These are phyloP conservation scores for Hippoglossus hippoglossus DNA, from an alignment of 2,797 vertebrate genomes.

Conservation along the genomic window DNA sequence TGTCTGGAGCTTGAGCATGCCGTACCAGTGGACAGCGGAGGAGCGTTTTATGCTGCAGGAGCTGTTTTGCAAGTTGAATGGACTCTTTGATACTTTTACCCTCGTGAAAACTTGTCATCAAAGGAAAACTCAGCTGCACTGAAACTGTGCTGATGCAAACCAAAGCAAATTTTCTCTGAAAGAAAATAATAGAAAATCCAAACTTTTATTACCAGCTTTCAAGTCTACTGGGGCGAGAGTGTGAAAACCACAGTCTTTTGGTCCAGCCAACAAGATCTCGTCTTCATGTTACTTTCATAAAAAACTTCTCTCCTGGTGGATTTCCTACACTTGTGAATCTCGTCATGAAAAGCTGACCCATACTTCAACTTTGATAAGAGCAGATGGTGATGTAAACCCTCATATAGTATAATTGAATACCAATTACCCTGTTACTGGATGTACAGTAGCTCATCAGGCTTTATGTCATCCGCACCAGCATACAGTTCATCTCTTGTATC, in stretches of 20 bases:
- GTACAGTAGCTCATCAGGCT: constrained; percentile 42
- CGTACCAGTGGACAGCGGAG: constrained; percentile 3
- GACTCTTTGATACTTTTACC: constrained; percentile 34
- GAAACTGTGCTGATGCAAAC: not conserved
- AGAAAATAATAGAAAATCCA: not conserved
- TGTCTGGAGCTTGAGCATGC: not conserved
- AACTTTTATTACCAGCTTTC: not conserved
- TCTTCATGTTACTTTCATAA: not conserved
- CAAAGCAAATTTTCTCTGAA: constrained; percentile 2
- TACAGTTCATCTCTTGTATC: constrained; percentile 28
- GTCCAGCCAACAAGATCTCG: too few relatives aligned
- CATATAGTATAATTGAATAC: constrained; percentile 52
- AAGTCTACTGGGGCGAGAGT: not conserved
- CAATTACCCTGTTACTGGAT: constrained; percentile 56
- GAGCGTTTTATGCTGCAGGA: constrained; percentile 28
- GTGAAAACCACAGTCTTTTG: too few relatives aligned
- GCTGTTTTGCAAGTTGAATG: constrained; percentile 20
- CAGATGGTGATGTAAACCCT: constrained; percentile 66
- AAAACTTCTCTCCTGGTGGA: not conserved
- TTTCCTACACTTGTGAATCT: not conserved
- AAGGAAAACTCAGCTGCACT: constrained; percentile 10
- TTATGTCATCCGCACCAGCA: constrained; percentile 31
- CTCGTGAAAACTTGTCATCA: constrained; percentile 46
- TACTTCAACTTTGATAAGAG: constrained; percentile 44
- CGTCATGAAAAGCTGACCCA: constrained; percentile 46